Evolutionary conservation across 2,113 vertebrate genomes (phyloP).

Genomic region (Elachura formosa): DNA sequence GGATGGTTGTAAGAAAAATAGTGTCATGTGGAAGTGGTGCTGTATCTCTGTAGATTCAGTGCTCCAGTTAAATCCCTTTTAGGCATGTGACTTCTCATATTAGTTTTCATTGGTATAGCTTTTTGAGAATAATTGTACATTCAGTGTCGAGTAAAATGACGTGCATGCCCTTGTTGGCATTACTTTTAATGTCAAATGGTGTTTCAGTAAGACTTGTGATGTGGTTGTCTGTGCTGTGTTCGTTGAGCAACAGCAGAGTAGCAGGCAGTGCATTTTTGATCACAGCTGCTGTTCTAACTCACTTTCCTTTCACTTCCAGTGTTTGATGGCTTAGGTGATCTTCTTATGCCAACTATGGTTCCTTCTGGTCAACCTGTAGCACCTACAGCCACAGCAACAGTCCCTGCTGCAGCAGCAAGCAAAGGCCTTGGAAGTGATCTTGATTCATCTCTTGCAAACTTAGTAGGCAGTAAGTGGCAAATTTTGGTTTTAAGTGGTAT

Average conservation of each 20-base stretch:
- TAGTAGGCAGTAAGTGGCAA: conserved; percentile 91
- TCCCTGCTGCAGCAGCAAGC: conserved; percentile 69
- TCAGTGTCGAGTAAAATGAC: neutral
- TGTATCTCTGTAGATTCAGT: neutral
- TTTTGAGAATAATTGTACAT: neutral
- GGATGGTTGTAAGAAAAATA: neutral
- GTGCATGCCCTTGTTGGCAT: conserved; percentile 58
- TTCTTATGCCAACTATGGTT: conserved; percentile 93
- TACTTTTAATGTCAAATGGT: conserved; percentile 27
- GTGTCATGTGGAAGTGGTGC: neutral
- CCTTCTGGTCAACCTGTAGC: conserved; percentile 84
- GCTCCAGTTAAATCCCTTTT: neutral
- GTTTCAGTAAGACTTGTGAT: neutral
- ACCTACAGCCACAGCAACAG: conserved; percentile 58
- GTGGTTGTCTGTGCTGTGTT: conserved; percentile 8
- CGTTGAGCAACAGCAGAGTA: neutral
- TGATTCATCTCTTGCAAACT: conserved; percentile 91
- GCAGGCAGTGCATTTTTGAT: neutral
- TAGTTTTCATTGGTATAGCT: neutral
- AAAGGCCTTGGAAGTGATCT: conserved; percentile 91
- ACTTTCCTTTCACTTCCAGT: conserved; percentile 73
- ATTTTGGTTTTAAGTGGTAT: neutral
- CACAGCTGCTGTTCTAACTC: neutral
- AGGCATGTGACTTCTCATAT: conserved; percentile 16
- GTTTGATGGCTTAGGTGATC: conserved; percentile 94